These are phyloP conservation scores for Smutsia temminckii DNA, from an alignment of 2,797 vertebrate genomes.

Conservation along the genomic window DNA sequence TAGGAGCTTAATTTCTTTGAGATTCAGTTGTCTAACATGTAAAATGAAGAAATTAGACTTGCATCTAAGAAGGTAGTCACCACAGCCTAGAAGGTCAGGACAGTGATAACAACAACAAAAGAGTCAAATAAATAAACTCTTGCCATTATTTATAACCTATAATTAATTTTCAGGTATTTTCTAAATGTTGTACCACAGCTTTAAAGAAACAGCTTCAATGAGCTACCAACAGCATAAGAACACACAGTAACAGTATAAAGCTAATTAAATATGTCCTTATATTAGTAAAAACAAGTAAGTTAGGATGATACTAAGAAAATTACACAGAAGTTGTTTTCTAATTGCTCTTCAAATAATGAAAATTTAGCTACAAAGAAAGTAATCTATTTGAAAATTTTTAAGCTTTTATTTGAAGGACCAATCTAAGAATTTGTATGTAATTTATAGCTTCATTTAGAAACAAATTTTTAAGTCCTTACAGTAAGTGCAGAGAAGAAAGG, in stretches of 20 bases:
- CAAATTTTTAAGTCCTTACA: constrained; percentile 33
- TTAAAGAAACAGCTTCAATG: not conserved
- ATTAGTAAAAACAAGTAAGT: not conserved
- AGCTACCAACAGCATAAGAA: not conserved
- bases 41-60: not conserved
- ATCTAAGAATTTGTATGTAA: constrained; percentile 25
- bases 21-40: not conserved
- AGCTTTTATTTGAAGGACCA: constrained; percentile 24
- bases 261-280: not conserved
- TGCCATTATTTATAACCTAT: not conserved
- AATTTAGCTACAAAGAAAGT: constrained; percentile 22
- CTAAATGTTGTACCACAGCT: not conserved
- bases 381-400: not conserved
- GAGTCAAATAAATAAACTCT: not conserved
- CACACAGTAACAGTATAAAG: not conserved
- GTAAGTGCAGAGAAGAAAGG: not conserved
- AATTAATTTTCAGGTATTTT: not conserved
- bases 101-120: not conserved
- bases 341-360: constrained; percentile 51
- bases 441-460: constrained; percentile 41
- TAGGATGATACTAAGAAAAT: not conserved
- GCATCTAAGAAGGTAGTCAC: not conserved
- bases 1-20: not conserved
- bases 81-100: not conserved
- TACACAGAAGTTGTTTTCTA: not conserved